Evolutionary conservation across 2,888 invertebrate genomes (phyloP).

Genomic region (Trichogramma dendrolimi): DNA sequence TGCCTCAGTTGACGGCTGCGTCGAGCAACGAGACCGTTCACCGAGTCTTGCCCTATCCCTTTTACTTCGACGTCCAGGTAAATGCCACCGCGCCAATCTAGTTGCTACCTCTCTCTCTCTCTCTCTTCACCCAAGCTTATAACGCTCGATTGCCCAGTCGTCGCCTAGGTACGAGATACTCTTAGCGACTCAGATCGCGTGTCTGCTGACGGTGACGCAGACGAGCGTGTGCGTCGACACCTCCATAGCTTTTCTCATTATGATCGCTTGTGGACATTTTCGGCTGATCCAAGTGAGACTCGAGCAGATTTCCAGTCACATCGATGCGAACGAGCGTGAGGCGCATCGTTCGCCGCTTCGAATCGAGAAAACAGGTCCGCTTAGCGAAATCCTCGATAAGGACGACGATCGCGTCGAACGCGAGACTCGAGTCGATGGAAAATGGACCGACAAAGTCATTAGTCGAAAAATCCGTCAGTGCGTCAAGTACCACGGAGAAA

Average conservation of each 20-base stretch:
- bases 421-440: not conserved
- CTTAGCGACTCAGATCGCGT: constrained; percentile 12
- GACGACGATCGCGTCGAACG: not conserved
- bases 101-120: not conserved
- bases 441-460: not conserved
- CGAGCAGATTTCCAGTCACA: not conserved
- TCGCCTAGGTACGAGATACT: constrained; percentile 18
- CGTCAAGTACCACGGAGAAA: constrained; percentile 11
- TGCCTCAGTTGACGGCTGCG: constrained; percentile 11
- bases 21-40: constrained; percentile 12
- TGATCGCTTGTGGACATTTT: constrained; percentile 24
- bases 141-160: not conserved
- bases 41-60: constrained; percentile 17
- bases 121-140: no score
- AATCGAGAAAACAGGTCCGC: no score
- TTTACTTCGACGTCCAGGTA: constrained; percentile 21
- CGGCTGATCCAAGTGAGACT: constrained; percentile 16
- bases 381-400: not conserved
- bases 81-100: not conserved
- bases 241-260: constrained; percentile 17
- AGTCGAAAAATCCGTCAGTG: not conserved
- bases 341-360: not conserved
- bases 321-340: constrained; percentile 3
- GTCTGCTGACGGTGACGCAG: constrained; percentile 20
- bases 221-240: constrained; percentile 24